Percentiles rank a stretch among this genome's conserved stretches.
Conservation (phyloP, 2,113 vertebrate genomes). For the Misgurnus mizolepis region DNA sequence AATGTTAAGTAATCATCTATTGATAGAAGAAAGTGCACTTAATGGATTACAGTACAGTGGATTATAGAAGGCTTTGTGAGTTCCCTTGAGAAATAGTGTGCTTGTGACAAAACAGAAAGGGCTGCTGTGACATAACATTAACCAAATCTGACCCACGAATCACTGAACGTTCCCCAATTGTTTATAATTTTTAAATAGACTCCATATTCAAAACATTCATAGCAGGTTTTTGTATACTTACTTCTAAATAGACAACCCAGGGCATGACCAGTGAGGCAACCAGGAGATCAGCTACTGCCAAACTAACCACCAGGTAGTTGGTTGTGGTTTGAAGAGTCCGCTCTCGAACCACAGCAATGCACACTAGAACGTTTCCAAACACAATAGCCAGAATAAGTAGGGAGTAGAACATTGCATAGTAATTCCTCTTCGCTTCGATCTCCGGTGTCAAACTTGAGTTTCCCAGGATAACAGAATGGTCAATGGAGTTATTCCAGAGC, state of each 20-base stretch:
- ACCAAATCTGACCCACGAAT: too few relatives aligned
- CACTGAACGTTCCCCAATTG: neutral
- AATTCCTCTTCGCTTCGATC: constrained; percentile 68
- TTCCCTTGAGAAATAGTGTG: constrained; percentile 8
- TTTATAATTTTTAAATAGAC: too few relatives aligned
- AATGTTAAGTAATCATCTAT: constrained; percentile 8
- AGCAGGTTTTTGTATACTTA: constrained; percentile 65
- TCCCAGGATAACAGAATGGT: constrained; percentile 58
- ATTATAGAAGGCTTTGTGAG: neutral
- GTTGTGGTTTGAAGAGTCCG: constrained; percentile 88
- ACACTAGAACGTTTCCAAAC: constrained; percentile 90
- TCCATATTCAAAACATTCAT: too few relatives aligned
- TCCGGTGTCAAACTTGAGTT: constrained; percentile 70
- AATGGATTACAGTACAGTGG: neutral
- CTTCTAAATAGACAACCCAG: constrained; percentile 95
- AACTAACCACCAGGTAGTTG: constrained; percentile 93
- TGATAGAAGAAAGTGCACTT: neutral
- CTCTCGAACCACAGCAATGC: constrained; percentile 86
- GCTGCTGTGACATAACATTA: too few relatives aligned
- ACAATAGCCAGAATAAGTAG: constrained; percentile 87
- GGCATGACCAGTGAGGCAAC: constrained; percentile 94
- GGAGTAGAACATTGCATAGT: constrained; percentile 87
- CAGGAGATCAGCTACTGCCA: constrained; percentile 89
- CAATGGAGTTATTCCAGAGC: constrained; percentile 74
- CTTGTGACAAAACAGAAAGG: neutral